Evolutionary conservation across 2,888 invertebrate genomes (phyloP), one percentile per base, ranked within the genome.

Genomic region (Troglohyphantes excavatus): DNA sequence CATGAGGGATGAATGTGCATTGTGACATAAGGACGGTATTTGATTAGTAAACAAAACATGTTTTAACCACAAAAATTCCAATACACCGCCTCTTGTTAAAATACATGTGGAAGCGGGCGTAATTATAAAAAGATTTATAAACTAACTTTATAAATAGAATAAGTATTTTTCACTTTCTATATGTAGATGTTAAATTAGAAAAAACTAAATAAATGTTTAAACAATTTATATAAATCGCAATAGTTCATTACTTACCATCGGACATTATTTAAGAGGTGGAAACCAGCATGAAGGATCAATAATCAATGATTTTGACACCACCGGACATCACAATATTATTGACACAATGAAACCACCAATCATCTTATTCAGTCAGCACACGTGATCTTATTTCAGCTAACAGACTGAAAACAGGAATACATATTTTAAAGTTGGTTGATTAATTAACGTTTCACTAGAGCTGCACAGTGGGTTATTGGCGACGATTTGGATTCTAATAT

Each of bases 181-280:
- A 3, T 1, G 2, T 2, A 65, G 1, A 13, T 21, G 11, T 21
- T 3, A 27, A 26, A 2, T 21, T 7, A 26, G 7, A 2, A 27
- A 13, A 65, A 65, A 65, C 3, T 23, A 23, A 65, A 13, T 65
- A 65, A 65, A 7, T 0, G 2, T 17, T 21, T 0, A 11, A 53
- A 61, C 6, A 17, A 29, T 13, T 26, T 26, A 29, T 21, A 43
- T 17, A 13, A 65, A 17, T 33, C n/a, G n/a, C 13, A 63, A 33
- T 65, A 59, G 6, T 21, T 53, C 0, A 63, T 63, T 39, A 39
- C 65, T 78, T 78, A 78, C 78, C 78, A 65, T 78, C 78, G 26
- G 78, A 78, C 78, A 78, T 78, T 7, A 17, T 26, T 75, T 2
- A 46, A 78, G 78, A 78, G 78, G 78, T 65, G 78, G 78, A 78